Conservation (phyloP, 1,140 invertebrate genomes). For the Megalopta genalis region DNA sequence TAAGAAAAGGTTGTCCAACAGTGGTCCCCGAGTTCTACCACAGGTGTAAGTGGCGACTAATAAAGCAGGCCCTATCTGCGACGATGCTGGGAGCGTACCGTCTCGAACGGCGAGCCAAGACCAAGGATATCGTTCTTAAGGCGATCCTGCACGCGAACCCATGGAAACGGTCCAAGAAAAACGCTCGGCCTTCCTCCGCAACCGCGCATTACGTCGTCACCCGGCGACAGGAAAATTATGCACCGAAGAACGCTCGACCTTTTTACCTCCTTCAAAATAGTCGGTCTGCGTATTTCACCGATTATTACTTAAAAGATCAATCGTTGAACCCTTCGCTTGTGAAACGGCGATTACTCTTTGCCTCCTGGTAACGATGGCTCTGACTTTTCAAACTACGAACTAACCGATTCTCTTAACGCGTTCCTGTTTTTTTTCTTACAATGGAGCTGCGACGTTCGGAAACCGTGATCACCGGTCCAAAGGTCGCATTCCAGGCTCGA, state of each 20-base stretch:
- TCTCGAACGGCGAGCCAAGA: not conserved
- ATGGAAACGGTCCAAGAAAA: not conserved
- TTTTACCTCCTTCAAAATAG: not conserved
- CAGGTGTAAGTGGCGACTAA: conserved; percentile 34
- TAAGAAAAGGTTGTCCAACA: conserved; percentile 37
- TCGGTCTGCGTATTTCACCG: not conserved
- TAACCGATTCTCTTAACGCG: too few species aligned
- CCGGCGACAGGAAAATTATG: not conserved
- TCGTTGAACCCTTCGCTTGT: not conserved
- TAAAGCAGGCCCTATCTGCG: conserved; percentile 34
- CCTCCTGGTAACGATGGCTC: too few species aligned
- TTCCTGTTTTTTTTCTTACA: too few species aligned
- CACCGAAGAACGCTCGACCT: not conserved
- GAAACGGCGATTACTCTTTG: not conserved
- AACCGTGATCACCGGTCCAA: too few species aligned
- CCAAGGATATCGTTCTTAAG: not conserved
- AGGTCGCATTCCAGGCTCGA: conserved; percentile 23
- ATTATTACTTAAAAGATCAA: not conserved
- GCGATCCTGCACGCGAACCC: not conserved
- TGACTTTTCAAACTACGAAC: too few species aligned
- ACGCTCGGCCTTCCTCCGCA: not conserved
- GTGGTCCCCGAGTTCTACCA: conserved; percentile 33
- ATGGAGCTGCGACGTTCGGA: too few species aligned
- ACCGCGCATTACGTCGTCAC: not conserved
- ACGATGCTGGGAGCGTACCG: not conserved